These are phyloP conservation scores for Uromys caudimaculatus DNA, from an alignment of 2,797 vertebrate genomes.

Conservation along the genomic window DNA sequence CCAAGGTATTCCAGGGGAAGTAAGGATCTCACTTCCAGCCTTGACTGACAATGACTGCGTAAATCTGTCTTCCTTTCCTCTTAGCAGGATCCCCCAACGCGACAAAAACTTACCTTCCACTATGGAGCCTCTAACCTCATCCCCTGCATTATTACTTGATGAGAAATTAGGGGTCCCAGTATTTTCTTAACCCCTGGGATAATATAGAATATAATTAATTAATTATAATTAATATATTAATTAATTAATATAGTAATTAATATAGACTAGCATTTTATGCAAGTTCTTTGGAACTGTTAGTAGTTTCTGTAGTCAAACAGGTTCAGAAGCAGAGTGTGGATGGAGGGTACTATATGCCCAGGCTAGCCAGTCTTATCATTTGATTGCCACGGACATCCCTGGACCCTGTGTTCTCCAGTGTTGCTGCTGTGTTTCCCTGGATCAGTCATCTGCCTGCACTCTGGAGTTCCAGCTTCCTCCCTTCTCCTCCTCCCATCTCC, in stretches of 20 bases:
- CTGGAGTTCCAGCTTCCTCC: not conserved
- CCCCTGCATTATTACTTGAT: not conserved
- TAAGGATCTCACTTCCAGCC: not conserved
- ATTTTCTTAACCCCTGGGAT: not conserved
- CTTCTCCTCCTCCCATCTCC: not conserved
- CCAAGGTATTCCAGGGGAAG: not conserved
- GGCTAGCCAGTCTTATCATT: not conserved
- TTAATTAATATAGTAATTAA: too few species aligned
- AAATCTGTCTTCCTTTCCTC: not conserved
- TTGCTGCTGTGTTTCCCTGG: not conserved
- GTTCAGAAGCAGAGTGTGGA: not conserved
- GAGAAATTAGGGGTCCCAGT: not conserved
- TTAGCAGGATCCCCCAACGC: too few species aligned
- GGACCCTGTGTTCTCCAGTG: not conserved
- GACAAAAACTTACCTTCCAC: not conserved
- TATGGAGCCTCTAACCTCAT: not conserved
- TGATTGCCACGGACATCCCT: not conserved
- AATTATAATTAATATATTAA: too few species aligned
- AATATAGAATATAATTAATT: too few species aligned
- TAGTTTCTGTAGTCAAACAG: not conserved
- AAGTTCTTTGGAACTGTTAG: not conserved
- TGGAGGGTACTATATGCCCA: not conserved
- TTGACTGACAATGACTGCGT: not conserved
- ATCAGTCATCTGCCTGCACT: not conserved
- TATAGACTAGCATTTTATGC: slow-evolving; percentile 1